Evolutionary conservation across 1,140 invertebrate species (phyloP).

Genomic region (Papilio dardanus): DNA sequence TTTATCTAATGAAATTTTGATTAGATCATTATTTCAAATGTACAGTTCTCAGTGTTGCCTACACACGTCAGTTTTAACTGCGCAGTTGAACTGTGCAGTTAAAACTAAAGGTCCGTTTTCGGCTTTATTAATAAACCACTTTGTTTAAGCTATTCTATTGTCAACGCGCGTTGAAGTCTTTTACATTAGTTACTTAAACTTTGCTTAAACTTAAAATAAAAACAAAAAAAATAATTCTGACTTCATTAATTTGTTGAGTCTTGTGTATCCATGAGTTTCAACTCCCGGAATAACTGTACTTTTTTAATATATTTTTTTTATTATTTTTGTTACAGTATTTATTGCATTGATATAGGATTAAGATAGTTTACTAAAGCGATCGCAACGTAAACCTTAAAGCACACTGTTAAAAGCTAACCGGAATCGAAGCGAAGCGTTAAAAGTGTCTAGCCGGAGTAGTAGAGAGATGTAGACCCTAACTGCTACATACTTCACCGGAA

Average conservation of each 20-base stretch:
- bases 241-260: background rate
- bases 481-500: too few relatives aligned
- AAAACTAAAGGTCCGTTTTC: too few relatives aligned
- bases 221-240: background rate
- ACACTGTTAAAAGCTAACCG: background rate
- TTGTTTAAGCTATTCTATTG: background rate
- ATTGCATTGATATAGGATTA: slow-evolving; percentile 19
- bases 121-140: background rate
- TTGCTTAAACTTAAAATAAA: background rate
- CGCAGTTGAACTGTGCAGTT: too few relatives aligned
- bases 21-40: too few relatives aligned
- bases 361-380: slow-evolving; percentile 13
- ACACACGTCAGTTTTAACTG: too few relatives aligned
- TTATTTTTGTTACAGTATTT: background rate
- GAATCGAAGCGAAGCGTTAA: background rate
- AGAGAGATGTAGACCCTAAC: too few relatives aligned
- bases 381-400: slow-evolving; percentile 6
- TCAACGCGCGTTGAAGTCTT: background rate
- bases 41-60: too few relatives aligned
- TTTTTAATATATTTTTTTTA: background rate
- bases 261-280: background rate
- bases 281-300: background rate
- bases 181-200: background rate
- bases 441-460: too few relatives aligned
- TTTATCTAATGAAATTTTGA: too few relatives aligned